A percentile compares a stretch with the other conserved stretches of the same genome.
Evolutionary conservation across 1,140 invertebrate genomes (phyloP).

Genomic region (Drosophila mayri): DNA sequence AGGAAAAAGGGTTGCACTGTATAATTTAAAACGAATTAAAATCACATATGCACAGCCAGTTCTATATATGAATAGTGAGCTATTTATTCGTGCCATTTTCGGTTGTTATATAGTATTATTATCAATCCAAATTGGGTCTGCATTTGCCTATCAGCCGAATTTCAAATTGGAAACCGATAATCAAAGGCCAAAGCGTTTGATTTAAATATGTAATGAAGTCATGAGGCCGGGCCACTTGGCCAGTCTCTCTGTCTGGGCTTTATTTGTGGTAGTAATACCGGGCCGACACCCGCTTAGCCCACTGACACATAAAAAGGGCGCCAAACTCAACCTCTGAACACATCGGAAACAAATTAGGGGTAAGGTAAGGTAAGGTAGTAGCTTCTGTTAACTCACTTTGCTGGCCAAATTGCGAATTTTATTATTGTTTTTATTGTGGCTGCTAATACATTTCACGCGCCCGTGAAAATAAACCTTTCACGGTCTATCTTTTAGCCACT

Average conservation of each 20-base stretch:
- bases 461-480: slow-evolving; percentile 16
- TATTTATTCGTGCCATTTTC: slow-evolving; percentile 50
- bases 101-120: slow-evolving; percentile 15
- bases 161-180: slow-evolving; percentile 33
- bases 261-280: slow-evolving; percentile 8
- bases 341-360: no score
- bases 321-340: slow-evolving; percentile 72
- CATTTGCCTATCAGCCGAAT: slow-evolving; percentile 45
- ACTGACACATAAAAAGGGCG: slow-evolving; percentile 42
- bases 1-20: slow-evolving; percentile 61
- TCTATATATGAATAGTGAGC: slow-evolving; percentile 8
- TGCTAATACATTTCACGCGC: slow-evolving; percentile 32
- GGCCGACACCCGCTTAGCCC: slow-evolving; percentile 49
- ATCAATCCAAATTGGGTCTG: slow-evolving; percentile 50
- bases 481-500: slow-evolving; percentile 34
- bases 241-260: slow-evolving; percentile 1
- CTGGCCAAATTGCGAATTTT: slow-evolving; percentile 23
- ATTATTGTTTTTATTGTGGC: neutral
- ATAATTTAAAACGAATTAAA: slow-evolving; percentile 82
- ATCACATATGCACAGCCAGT: slow-evolving; percentile 41
- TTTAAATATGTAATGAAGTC: slow-evolving; percentile 73
- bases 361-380: slow-evolving; percentile 4
- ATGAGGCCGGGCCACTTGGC: neutral
- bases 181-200: slow-evolving; percentile 20
- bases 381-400: slow-evolving; percentile 40